Percentiles rank a stretch among this genome's conserved stretches.
phyloP scores from a whole-genome alignment of 2,797 vertebrate genomes.

The Streptopelia turtur region DNA sequence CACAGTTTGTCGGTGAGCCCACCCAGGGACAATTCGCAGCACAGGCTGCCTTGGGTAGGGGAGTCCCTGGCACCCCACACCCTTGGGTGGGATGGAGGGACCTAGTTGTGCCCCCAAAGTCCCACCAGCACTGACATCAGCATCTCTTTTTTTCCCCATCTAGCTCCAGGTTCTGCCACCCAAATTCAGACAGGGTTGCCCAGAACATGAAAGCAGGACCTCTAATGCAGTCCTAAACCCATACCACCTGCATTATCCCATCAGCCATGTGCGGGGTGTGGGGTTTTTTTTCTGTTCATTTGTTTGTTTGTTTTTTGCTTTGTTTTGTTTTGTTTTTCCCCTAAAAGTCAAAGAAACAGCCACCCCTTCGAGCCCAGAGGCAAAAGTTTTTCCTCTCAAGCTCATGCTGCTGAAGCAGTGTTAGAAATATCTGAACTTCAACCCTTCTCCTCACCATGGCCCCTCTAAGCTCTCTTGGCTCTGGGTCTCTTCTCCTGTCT shows the following conservation, averaged over 20 bases:
- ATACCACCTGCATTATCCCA: accelerated
- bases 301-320: no score
- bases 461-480: neutral
- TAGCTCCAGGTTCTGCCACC: accelerated
- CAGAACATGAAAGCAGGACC: accelerated
- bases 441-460: neutral
- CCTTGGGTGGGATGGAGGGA: neutral
- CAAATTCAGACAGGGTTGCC: neutral
- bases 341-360: neutral
- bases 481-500: neutral
- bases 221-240: neutral
- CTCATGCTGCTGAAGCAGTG: accelerated
- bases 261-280: no score
- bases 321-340: neutral
- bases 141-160: accelerated
- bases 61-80: neutral
- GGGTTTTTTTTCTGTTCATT: no score
- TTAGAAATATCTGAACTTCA: neutral
- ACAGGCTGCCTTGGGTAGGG: accelerated
- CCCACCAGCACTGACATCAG: neutral
- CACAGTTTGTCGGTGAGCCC: accelerated
- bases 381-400: neutral
- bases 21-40: neutral
- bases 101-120: neutral
- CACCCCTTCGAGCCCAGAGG: neutral